A percentile compares a stretch with the other conserved stretches of the same genome.
Evolutionary conservation across 2,113 vertebrate genomes (phyloP).

Genomic region (Psephotus haematonotus): DNA sequence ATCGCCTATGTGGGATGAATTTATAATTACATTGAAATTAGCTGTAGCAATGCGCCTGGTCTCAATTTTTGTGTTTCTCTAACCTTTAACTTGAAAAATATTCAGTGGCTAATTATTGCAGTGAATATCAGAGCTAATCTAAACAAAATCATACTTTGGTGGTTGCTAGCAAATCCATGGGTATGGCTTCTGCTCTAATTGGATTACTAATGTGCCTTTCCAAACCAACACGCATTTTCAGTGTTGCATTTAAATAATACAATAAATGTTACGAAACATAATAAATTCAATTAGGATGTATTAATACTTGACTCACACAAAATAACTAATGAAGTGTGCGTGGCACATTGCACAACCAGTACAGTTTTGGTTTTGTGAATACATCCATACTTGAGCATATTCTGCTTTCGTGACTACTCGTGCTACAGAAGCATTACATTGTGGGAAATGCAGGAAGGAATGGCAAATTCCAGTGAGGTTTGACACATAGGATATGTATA

Average conservation of each 20-base stretch:
- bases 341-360: neutral
- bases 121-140: neutral
- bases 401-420: neutral
- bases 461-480: neutral
- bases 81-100: constrained; percentile 22
- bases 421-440: neutral
- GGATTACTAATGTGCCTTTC: constrained; percentile 41
- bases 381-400: neutral
- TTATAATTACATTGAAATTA: neutral
- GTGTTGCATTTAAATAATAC: neutral
- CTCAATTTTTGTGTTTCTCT: neutral
- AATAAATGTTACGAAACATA: neutral
- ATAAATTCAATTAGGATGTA: constrained; percentile 1
- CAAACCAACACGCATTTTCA: neutral
- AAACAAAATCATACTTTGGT: neutral
- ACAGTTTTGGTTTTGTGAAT: neutral
- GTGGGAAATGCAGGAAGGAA: neutral
- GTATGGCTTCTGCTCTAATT: constrained; percentile 7
- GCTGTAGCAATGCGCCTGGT: neutral
- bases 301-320: neutral
- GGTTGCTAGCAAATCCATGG: neutral
- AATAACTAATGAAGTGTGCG: neutral
- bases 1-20: neutral
- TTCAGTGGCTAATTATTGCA: neutral
- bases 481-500: neutral